Conservation (phyloP, 2,113 vertebrate species). For the Heterochromis multidens region DNA sequence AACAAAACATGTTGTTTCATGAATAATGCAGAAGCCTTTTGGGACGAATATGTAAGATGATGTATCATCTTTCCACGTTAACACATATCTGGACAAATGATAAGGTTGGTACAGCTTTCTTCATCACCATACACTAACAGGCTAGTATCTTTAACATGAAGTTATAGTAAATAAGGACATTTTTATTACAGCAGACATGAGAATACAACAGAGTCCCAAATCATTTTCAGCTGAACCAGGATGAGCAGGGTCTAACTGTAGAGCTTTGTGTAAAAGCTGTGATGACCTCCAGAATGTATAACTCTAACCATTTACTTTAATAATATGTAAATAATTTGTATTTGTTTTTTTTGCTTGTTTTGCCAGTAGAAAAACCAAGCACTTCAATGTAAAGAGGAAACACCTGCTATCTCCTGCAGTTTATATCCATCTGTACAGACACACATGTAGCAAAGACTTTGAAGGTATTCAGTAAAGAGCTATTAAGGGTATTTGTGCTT, state of each 20-base stretch:
- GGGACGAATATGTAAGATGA: constrained; percentile 28
- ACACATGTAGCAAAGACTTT: not conserved
- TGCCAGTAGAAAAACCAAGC: too few relatives aligned
- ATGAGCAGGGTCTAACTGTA: not conserved
- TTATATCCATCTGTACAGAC: too few relatives aligned
- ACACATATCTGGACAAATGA: not conserved
- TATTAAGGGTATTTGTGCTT: not conserved
- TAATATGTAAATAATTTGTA: too few relatives aligned
- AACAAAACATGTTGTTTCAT: constrained; percentile 45
- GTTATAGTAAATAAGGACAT: not conserved
- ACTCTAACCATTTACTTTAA: too few relatives aligned
- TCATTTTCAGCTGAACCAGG: not conserved
- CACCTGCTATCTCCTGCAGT: too few relatives aligned
- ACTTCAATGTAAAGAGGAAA: too few relatives aligned
- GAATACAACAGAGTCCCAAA: not conserved
- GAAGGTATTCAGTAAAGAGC: not conserved
- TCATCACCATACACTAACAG: not conserved
- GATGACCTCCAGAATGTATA: too few relatives aligned
- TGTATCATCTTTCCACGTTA: constrained; percentile 10
- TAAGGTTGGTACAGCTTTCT: not conserved
- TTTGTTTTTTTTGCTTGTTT: too few relatives aligned
- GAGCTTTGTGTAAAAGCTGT: too few relatives aligned
- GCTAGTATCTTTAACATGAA: not conserved
- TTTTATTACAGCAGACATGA: not conserved
- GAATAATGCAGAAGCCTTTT: constrained; percentile 46